Conservation (phyloP, 2,888 invertebrate species). For the Pandemis heparana region DNA sequence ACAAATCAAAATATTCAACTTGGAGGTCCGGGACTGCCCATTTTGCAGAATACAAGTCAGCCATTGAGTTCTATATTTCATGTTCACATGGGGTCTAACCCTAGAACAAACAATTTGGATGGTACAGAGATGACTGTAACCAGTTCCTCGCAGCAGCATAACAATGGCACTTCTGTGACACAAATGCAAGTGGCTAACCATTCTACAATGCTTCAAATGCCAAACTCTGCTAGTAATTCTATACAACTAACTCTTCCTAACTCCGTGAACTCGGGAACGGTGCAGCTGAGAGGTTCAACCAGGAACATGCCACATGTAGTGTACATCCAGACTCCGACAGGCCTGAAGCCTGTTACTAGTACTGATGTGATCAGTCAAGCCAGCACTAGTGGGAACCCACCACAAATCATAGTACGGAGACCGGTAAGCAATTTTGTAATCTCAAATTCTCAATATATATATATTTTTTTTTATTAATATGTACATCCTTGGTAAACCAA, state of each 20-base stretch:
- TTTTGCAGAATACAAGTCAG: slow-evolving; percentile 71
- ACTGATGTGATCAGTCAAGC: slow-evolving; percentile 80
- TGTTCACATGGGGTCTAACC: slow-evolving; percentile 79
- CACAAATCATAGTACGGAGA: slow-evolving; percentile 82
- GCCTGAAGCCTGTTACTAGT: slow-evolving; percentile 78
- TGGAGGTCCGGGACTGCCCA: slow-evolving; percentile 68
- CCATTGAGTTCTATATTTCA: slow-evolving; percentile 77
- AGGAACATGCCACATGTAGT: slow-evolving; percentile 85
- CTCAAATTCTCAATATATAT: neutral
- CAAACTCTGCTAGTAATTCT: slow-evolving; percentile 71
- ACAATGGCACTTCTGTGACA: slow-evolving; percentile 64
- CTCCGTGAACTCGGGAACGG: slow-evolving; percentile 55
- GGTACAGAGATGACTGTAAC: slow-evolving; percentile 70
- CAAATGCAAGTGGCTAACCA: slow-evolving; percentile 75
- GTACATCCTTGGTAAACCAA: no score
- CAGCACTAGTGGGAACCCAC: slow-evolving; percentile 80
- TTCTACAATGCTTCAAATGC: slow-evolving; percentile 73
- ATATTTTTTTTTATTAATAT: no score
- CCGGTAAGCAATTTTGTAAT: slow-evolving; percentile 69
- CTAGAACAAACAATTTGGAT: slow-evolving; percentile 68
- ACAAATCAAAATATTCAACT: slow-evolving; percentile 73
- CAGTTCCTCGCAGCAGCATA: slow-evolving; percentile 72
- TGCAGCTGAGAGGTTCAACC: slow-evolving; percentile 66
- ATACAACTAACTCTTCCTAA: slow-evolving; percentile 69
- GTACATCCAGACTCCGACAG: slow-evolving; percentile 85